Conservation (phyloP, 2,888 invertebrate species). For the Rhabditophanes sp. region DNA sequence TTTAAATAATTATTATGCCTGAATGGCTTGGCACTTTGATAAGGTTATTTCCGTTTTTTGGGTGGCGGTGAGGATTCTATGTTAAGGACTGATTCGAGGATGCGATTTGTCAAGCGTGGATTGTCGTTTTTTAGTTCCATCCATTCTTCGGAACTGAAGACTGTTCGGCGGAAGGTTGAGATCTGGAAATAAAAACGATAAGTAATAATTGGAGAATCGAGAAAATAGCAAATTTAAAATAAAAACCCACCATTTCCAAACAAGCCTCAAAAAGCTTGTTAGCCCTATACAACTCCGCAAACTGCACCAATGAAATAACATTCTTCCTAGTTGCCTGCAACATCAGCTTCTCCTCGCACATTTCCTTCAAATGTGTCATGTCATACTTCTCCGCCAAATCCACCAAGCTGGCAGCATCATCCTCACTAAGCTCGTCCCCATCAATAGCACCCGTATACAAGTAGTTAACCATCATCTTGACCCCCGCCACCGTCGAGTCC, state of each 20-base stretch:
- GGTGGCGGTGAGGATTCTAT: too few species aligned
- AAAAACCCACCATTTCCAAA: conserved; percentile 7
- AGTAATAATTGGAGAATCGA: conserved; percentile 1
- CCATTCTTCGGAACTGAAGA: conserved; percentile 49
- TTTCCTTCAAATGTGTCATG: conserved; percentile 29
- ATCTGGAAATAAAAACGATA: conserved; percentile 8
- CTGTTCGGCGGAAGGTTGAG: conserved; percentile 12
- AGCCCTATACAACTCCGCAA: not conserved
- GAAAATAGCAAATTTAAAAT: conserved; percentile 1
- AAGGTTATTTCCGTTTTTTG: too few species aligned
- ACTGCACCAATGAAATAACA: not conserved
- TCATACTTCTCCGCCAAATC: conserved; percentile 43
- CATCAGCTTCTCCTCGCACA: conserved; percentile 31
- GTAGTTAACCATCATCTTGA: conserved; percentile 29
- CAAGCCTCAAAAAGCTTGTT: not conserved
- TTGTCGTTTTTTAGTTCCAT: conserved; percentile 77
- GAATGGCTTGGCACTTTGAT: too few species aligned
- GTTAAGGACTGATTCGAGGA: too few species aligned
- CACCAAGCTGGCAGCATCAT: conserved; percentile 23
- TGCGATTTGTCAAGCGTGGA: conserved; percentile 21
- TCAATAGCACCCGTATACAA: conserved; percentile 14
- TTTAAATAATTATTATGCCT: too few species aligned
- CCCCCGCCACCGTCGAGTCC: conserved; percentile 24
- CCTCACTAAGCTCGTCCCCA: conserved; percentile 13
- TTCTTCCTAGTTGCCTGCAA: conserved; percentile 7